A percentile compares a stretch with the other conserved stretches of the same genome.
Evolutionary conservation across 2,888 invertebrate genomes (phyloP).

Genomic region (Tinea semifulvella): DNA sequence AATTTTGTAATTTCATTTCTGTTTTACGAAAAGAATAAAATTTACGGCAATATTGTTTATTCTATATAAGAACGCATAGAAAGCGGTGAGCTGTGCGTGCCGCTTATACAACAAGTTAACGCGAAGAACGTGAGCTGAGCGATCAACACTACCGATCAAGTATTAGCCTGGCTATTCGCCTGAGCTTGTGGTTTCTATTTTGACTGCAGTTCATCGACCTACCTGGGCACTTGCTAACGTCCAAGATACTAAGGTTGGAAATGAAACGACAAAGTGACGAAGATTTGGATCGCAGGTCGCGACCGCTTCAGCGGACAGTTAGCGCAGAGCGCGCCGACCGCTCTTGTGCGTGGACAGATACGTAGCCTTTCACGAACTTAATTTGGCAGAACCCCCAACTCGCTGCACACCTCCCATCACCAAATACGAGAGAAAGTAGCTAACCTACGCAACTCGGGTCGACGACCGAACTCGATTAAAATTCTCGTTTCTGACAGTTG

Average conservation of each 20-base stretch:
- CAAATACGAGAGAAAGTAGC: conserved; percentile 62
- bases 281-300: conserved; percentile 11
- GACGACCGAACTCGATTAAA: conserved; percentile 58
- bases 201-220: conserved; percentile 41
- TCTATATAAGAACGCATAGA: conserved; percentile 45
- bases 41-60: too few species aligned
- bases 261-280: not conserved
- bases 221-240: not conserved
- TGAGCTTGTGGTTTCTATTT: conserved; percentile 24
- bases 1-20: too few species aligned
- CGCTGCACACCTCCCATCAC: conserved; percentile 41
- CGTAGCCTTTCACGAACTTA: conserved; percentile 63
- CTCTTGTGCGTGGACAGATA: conserved; percentile 33
- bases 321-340: conserved; percentile 18
- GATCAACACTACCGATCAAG: not conserved
- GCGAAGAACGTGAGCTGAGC: conserved; percentile 31
- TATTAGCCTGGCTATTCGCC: not conserved
- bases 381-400: conserved; percentile 57
- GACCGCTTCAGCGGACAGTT: conserved; percentile 18
- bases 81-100: conserved; percentile 32
- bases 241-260: not conserved
- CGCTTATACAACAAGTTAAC: conserved; percentile 51
- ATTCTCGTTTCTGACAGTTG: conserved; percentile 49
- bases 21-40: too few species aligned
- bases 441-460: conserved; percentile 65